Evolutionary conservation across 35 echinoderm and acorn worm genomes (phyloP).

Genomic region (Holothuria glaberrima): DNA sequence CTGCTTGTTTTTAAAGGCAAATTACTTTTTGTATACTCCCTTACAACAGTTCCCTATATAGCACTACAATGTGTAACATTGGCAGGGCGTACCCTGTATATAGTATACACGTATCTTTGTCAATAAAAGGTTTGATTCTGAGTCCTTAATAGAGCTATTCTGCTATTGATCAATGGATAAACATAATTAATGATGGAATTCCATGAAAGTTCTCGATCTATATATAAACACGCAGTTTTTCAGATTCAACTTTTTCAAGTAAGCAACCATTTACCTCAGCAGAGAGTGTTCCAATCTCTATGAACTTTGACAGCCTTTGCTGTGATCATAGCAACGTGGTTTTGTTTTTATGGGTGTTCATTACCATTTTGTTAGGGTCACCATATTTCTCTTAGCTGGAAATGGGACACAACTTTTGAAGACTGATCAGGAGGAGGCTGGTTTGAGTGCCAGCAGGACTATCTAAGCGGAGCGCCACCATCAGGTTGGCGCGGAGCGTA

Average conservation of each 20-base stretch:
- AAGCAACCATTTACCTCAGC: not conserved
- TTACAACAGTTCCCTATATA: slow-evolving; percentile 20
- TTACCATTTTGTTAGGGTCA: slow-evolving; percentile 46
- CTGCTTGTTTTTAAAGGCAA: slow-evolving; percentile 13
- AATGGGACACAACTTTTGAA: too few relatives aligned
- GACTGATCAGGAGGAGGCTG: too few relatives aligned
- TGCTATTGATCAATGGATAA: too few relatives aligned
- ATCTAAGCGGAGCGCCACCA: too few relatives aligned
- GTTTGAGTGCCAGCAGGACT: too few relatives aligned
- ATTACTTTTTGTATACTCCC: slow-evolving; percentile 5
- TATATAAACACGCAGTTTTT: slow-evolving; percentile 2
- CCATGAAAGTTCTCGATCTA: slow-evolving; percentile 3
- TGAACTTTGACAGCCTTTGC: not conserved
- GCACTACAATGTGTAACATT: slow-evolving; percentile 17
- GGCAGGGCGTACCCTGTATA: slow-evolving; percentile 2
- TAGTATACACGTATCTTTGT: not conserved
- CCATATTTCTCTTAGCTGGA: too few relatives aligned
- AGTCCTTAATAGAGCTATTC: slow-evolving; percentile 31
- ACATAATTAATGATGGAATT: not conserved
- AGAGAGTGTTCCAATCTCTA: not conserved
- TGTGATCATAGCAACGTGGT: slow-evolving; percentile 13
- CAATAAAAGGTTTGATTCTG: slow-evolving; percentile 20
- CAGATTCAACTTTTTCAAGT: slow-evolving; percentile 1
- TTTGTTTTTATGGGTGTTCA: slow-evolving; percentile 28
- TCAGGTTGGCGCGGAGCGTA: too few relatives aligned